Evolutionary conservation across 2,113 vertebrate genomes (phyloP).

Genomic region (Odontophorus gujanensis): DNA sequence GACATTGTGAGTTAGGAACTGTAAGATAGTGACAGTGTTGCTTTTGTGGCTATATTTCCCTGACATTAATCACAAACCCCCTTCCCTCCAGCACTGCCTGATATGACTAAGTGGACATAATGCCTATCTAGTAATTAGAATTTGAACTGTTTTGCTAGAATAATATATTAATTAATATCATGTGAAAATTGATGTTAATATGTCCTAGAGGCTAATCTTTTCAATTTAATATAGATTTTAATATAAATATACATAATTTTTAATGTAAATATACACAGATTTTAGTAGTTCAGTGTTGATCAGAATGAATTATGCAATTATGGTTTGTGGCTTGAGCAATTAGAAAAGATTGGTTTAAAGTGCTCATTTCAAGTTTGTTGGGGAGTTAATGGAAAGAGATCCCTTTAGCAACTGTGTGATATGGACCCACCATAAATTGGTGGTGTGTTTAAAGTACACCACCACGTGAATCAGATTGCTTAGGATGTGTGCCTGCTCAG

Average conservation of each 20-base stretch:
- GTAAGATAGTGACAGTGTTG: neutral
- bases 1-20: neutral
- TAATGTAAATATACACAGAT: neutral
- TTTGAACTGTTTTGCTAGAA: conserved; percentile 9
- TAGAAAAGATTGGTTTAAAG: neutral
- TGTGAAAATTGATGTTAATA: conserved; percentile 32
- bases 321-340: neutral
- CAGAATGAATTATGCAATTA: neutral
- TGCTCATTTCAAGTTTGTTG: neutral
- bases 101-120: neutral
- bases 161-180: conserved; percentile 42
- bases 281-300: neutral
- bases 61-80: neutral
- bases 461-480: accelerated
- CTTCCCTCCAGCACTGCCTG: neutral
- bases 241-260: neutral
- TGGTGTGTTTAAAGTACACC: neutral
- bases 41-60: neutral
- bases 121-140: neutral
- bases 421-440: neutral
- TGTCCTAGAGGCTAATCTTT: conserved; percentile 38
- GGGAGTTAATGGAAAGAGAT: neutral
- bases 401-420: neutral
- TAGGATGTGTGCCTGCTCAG: neutral
- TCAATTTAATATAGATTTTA: conserved; percentile 29